Evolutionary conservation across 2,888 invertebrate genomes (phyloP), one percentile per base, ranked within the genome.

Genomic region (Thysanoteuthis rhombus): DNA sequence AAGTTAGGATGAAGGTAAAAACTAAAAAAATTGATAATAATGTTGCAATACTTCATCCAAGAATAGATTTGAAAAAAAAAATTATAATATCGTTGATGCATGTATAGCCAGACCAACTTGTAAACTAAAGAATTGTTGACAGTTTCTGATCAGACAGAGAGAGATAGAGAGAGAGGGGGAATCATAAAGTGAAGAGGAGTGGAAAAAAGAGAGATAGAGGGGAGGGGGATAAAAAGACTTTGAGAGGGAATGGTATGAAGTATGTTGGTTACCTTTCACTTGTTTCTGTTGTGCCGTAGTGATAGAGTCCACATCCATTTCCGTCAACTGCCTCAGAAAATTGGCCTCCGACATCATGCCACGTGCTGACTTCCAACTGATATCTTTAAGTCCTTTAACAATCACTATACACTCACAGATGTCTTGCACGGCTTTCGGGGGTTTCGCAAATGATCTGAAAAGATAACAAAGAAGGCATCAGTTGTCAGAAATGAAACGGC

Each of bases 351-450:
- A 98, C 99, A 99, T 99, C 98, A 99, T 98, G 3, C 98, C 98
- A 97, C 98, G 99, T 0, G 99, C 99, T 1, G 98, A 98, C 97
- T 99, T 99, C 99, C 99, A 99, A 91, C 98, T 98, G 6, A 99
- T 98, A 95, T 99, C 99, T 95, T 98, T 98, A 92, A 98, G 97
- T 89, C 98, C 98, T 94, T 98, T 98, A 94, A 99, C 97, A 93
- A 99, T 98, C 0, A 98, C 98, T 39, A 99, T 98, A 96, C 99
- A 99, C 97, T 99, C 99, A 96, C 98, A 98, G 0, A 99, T 98
- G 0, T 98, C 97, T 97, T 99, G 99, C 45, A 99, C 99, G 32
- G 98, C 98, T 95, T 98, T 98, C 0, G 99, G 99, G 0, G 99
- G 99, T 0, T 98, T 99, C 22, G 98, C 98, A 96, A 99, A 99